These are phyloP conservation scores for Acanthosepion esculentum DNA, from an alignment of 2,888 invertebrate species.

Conservation along the genomic window DNA sequence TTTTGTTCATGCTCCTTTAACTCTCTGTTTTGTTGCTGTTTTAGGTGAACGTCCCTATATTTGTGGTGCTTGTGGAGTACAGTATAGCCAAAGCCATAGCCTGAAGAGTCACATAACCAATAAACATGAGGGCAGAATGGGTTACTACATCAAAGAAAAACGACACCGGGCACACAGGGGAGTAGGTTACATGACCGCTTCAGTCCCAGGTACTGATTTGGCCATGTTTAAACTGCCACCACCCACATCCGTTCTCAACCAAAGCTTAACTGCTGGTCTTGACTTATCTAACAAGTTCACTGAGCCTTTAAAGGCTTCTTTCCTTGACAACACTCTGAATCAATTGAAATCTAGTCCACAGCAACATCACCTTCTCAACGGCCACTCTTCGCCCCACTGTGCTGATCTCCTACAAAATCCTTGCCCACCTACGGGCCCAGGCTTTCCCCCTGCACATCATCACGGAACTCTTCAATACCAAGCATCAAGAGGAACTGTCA, in stretches of 20 bases:
- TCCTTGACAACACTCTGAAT: constrained; percentile 53
- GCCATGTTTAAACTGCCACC: constrained; percentile 64
- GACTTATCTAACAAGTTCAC: constrained; percentile 47
- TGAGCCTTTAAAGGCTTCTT: constrained; percentile 51
- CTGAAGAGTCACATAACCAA: constrained; percentile 75
- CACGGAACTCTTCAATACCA: constrained; percentile 53
- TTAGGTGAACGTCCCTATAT: constrained; percentile 74
- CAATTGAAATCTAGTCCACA: constrained; percentile 61
- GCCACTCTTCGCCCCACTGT: constrained; percentile 62
- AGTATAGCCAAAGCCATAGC: constrained; percentile 75
- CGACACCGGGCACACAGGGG: constrained; percentile 69
- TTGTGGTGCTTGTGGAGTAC: constrained; percentile 74
- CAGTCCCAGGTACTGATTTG: constrained; percentile 60
- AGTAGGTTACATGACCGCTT: constrained; percentile 67
- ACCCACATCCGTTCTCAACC: constrained; percentile 59
- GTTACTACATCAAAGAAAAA: constrained; percentile 75
- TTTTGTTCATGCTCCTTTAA: constrained; percentile 33
- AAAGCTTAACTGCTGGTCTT: constrained; percentile 40
- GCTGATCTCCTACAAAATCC: constrained; percentile 59
- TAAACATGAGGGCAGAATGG: constrained; percentile 74
- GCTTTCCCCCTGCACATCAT: constrained; percentile 51
- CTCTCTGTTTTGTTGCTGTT: constrained; percentile 42
- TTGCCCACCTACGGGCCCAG: constrained; percentile 51
- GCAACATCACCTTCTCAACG: constrained; percentile 59
- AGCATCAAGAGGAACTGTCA: constrained; percentile 47